Evolutionary conservation across 2,797 vertebrate genomes (phyloP).

Genomic region (Pteronotus mesoamericanus): DNA sequence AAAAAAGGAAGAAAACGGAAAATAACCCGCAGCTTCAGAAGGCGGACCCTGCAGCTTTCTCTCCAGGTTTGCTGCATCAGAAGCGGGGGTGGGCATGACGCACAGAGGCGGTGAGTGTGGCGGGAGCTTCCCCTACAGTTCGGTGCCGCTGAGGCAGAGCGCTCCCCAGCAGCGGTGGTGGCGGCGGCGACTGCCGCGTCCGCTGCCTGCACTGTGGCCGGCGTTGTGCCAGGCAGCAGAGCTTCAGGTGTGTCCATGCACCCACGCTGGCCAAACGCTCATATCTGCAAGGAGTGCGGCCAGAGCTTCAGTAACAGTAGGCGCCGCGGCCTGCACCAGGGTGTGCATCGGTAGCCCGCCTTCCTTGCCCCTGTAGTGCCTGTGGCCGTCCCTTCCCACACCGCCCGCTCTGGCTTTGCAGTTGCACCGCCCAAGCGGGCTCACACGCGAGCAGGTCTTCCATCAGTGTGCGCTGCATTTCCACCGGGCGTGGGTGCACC

Average conservation of each 20-base stretch:
- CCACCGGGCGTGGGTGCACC: slow-evolving; percentile 40
- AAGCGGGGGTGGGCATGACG: slow-evolving; percentile 86
- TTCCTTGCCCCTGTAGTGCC: slow-evolving; percentile 83
- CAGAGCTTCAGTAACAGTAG: slow-evolving; percentile 90
- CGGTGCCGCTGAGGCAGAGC: slow-evolving; percentile 85
- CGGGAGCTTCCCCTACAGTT: slow-evolving; percentile 89
- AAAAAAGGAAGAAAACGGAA: too few species aligned
- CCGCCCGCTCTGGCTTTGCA: slow-evolving; percentile 85
- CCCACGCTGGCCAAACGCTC: slow-evolving; percentile 88
- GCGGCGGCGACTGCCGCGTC: slow-evolving; percentile 79
- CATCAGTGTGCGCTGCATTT: slow-evolving; percentile 45
- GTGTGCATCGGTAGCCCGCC: slow-evolving; percentile 83
- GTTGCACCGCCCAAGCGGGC: slow-evolving; percentile 78
- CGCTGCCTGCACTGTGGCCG: slow-evolving; percentile 86
- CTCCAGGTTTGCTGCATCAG: background rate
- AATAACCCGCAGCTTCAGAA: background rate
- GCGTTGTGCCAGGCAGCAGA: slow-evolving; percentile 86
- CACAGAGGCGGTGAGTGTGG: slow-evolving; percentile 88
- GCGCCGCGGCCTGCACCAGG: slow-evolving; percentile 87
- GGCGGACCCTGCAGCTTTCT: background rate
- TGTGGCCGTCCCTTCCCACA: slow-evolving; percentile 90
- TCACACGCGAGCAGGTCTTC: slow-evolving; percentile 61
- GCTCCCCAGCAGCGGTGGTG: too few species aligned
- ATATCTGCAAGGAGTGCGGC: slow-evolving; percentile 88
- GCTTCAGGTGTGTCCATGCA: slow-evolving; percentile 85